Base-by-base conservation (phyloP, 2,113 vertebrate genomes). In the Zeus faber region DNA sequence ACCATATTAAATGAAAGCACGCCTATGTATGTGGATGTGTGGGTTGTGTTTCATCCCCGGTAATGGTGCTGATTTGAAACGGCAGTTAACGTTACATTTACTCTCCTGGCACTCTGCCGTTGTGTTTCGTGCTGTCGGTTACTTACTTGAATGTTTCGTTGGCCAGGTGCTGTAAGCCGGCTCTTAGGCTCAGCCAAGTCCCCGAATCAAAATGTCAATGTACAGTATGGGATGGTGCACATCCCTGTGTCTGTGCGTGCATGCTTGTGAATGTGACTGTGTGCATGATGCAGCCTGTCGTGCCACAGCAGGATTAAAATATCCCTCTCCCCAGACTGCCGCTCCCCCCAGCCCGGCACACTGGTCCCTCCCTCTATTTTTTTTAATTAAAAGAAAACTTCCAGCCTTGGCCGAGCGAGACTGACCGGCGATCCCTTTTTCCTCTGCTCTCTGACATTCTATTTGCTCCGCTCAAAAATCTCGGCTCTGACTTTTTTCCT, bases 361-460 rank as follows among this genome's bases (percentile, higher is more conserved):
- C 72, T 68, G 75, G 80, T 76, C 70, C 73, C 66, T 66, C 72
- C 51, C 59, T 33, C 48, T 88, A 72, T 85, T 87, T 88, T 79
- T 79, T 87, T 87, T 86, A 83, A 87, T 87, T 86, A 84, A 85
- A 86, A 74, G 65, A 80, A 81, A 87, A 77, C 65, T 70, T 84
- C 74, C 61, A 76, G 55, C 54, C 66, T 57, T 27, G 45, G 72
- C 80, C 43, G 47, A 71, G 65, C 29, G 11, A 73, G 60, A 50
- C 72, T 17, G 22, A 67, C 66, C 24, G 7, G 58, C 61, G 4
- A 53, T 43, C 59, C 49, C 64, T 76, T 67, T 77, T 68, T 67
- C 58, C 49, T 70, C 62, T 49, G 44, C 67, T 61, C 46, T 73
- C 65, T 71, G 66, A 53, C 72, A n/a, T 60, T 55, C 14, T 27